phyloP scores from a whole-genome alignment of 2,113 vertebrate genomes.

The Nycticryphes semicollaris region DNA sequence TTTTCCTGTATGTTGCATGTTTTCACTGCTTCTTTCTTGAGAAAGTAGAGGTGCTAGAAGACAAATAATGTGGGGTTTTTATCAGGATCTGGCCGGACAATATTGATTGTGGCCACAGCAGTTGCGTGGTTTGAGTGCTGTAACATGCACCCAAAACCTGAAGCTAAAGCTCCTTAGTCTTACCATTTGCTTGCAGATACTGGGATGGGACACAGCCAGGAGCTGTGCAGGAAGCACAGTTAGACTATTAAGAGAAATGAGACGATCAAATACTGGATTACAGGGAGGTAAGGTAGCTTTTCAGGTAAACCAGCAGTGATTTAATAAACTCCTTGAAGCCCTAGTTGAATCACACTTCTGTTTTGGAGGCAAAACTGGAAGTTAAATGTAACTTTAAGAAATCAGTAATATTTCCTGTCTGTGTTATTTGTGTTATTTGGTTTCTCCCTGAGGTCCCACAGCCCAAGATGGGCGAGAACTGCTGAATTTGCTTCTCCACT shows the following conservation, averaged over 20 bases:
- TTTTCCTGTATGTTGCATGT: not conserved
- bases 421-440: accelerated
- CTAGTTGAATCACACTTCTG: not conserved
- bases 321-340: not conserved
- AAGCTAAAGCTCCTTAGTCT: not conserved
- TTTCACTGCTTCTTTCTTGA: not conserved
- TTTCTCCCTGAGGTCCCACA: not conserved
- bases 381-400: not conserved
- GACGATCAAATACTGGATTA: not conserved
- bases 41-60: not conserved
- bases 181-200: not conserved
- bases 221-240: not conserved
- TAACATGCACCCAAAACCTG: not conserved
- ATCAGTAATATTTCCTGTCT: not conserved
- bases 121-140: not conserved
- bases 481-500: not conserved
- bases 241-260: not conserved
- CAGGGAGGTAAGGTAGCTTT: not conserved
- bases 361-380: not conserved
- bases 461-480: not conserved
- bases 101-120: accelerated
- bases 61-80: not conserved
- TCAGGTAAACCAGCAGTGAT: not conserved
- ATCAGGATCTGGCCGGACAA: not conserved
- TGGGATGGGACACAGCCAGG: not conserved